These are phyloP conservation scores for Cyrtorhinus lividipennis DNA, from an alignment of 1,140 invertebrate genomes.

Conservation along the genomic window DNA sequence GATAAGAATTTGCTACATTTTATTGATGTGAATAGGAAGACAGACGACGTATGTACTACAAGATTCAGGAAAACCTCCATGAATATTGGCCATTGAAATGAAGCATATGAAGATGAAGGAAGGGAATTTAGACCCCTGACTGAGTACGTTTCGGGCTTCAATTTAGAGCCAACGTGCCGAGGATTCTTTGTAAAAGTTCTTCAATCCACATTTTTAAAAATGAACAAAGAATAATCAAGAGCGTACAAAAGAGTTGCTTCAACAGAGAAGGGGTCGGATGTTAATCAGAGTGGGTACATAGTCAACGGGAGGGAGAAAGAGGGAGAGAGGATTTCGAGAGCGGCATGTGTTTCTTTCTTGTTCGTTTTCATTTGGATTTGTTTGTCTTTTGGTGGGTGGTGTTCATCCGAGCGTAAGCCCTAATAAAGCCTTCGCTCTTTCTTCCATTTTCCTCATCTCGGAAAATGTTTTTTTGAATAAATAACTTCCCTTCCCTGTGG, in stretches of 20 bases:
- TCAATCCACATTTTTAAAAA: background rate
- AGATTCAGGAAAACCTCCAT: too few relatives aligned
- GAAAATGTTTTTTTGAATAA: background rate
- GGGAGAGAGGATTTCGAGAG: too few relatives aligned
- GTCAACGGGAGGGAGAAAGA: background rate
- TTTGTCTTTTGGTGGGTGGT: background rate
- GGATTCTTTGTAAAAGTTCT: background rate
- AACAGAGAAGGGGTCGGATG: background rate
- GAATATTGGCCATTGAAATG: too few relatives aligned
- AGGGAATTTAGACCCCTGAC: too few relatives aligned
- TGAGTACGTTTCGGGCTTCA: too few relatives aligned
- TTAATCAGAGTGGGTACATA: constrained; percentile 4
- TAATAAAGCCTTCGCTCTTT: constrained; percentile 1
- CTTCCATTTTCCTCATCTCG: background rate
- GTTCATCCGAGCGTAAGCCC: background rate
- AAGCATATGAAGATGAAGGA: too few relatives aligned
- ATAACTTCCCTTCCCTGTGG: background rate
- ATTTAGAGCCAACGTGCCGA: too few relatives aligned
- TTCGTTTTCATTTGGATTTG: constrained; percentile 1
- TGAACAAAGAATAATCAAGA: background rate
- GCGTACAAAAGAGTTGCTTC: background rate
- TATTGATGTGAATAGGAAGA: too few relatives aligned
- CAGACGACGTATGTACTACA: too few relatives aligned
- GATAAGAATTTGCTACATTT: too few relatives aligned
- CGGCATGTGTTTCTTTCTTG: background rate